Evolutionary conservation across 2,797 vertebrate species (phyloP), one percentile per base, ranked within the genome.

Genomic region (Tiaroga cobitis): DNA sequence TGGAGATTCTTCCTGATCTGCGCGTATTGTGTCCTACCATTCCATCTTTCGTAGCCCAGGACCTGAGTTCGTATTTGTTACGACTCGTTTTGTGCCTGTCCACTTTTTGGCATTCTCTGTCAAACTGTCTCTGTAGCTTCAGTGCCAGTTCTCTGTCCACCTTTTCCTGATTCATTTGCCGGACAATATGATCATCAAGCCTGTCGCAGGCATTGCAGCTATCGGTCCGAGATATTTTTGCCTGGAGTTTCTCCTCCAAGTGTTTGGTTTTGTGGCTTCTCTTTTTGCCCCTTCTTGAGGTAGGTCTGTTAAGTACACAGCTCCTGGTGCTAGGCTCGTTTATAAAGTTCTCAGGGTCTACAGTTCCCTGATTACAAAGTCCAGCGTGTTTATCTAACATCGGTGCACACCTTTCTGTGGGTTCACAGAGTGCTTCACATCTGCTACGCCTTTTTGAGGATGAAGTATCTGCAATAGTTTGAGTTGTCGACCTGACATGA

Each of bases 221-320:
- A 87, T 80, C 73, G 0, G 91, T 89, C 65, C 94, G 92, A 83
- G 93, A 93, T 89, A 94, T 95, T 87, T 97, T 97, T 2, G 95
- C 92, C 3, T 73, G 34, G 65, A 94, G 94, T 0, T 91, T 93
- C 67, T 95, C 95, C 56, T 98, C 97, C 92, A 97, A 72, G 91
- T 98, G 97, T 93, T 98, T 98, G 11, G 95, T 98, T 92, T 99
- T 99, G 90, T 96, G 97, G 85, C 93, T 96, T 80, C 96, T 94
- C 91, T 99, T 99, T 24, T 92, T 94, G 68, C 97, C 96, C 77
- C 95, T 92, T 4, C 95, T 89, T 87, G 96, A 94, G 80, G 95
- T 90, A 37, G 95, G 93, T 79, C 94, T 92, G 32, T 92, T 91
- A 49, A 91, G 92, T 76, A 93, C 91, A 81, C 88, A 90, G 51